These are phyloP conservation scores for Mormyrus iriodes DNA, from an alignment of 2,113 vertebrate species.

Conservation along the genomic window DNA sequence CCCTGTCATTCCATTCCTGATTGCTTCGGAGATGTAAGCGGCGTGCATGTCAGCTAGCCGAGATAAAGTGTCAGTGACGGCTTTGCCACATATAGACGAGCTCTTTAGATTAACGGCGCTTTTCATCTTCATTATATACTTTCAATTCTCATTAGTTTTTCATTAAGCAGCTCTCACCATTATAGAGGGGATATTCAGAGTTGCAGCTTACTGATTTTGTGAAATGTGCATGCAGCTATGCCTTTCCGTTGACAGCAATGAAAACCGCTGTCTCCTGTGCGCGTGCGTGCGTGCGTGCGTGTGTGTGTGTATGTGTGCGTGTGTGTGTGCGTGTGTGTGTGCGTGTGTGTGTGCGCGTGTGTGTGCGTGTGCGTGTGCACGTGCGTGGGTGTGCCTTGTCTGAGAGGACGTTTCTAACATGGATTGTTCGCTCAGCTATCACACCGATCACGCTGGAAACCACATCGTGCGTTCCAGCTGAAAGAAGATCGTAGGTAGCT, in stretches of 20 bases:
- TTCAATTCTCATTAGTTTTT: neutral
- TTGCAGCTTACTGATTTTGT: neutral
- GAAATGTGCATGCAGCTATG: neutral
- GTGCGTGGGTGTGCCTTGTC: neutral
- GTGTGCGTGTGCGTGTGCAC: neutral
- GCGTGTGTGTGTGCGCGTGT: neutral
- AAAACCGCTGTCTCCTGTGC: neutral
- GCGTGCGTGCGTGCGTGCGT: neutral
- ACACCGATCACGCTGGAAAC: neutral
- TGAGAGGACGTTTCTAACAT: conserved; percentile 15
- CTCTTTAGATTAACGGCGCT: neutral
- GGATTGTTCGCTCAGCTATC: conserved; percentile 11
- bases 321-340: neutral
- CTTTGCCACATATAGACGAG: neutral
- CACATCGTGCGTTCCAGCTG: neutral
- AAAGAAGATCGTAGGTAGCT: conserved; percentile 26
- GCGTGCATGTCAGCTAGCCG: neutral
- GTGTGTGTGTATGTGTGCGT: neutral
- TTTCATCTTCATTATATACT: neutral
- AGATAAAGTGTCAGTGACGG: neutral
- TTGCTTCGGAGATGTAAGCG: neutral
- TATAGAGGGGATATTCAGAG: neutral
- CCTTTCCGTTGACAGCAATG: neutral
- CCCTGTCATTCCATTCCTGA: neutral
- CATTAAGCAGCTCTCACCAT: neutral